phyloP scores from a whole-genome alignment of 2,797 vertebrate genomes.

The Merluccius polli region DNA sequence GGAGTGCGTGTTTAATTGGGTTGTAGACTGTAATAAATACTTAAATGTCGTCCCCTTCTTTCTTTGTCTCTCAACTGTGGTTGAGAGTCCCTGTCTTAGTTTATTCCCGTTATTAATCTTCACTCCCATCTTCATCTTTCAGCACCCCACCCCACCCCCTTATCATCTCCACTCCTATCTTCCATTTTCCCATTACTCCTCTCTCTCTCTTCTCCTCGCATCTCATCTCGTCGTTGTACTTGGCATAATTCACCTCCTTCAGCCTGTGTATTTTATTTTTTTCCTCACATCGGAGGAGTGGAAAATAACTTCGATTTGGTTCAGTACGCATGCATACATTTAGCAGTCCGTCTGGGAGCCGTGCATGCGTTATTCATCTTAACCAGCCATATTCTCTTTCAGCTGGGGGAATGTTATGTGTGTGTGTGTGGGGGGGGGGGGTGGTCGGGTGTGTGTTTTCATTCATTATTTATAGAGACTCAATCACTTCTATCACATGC shows the following conservation, averaged over 20 bases:
- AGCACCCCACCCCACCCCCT: background rate
- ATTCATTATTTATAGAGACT: background rate
- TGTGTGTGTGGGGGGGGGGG: too few relatives aligned
- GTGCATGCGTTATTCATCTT: background rate
- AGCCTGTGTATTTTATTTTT: too few relatives aligned
- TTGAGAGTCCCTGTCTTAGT: background rate
- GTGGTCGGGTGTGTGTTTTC: background rate
- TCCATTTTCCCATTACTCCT: background rate
- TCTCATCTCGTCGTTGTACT: constrained; percentile 14
- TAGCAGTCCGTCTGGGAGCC: background rate
- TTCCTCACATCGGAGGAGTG: background rate
- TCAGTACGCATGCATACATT: background rate
- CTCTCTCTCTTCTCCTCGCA: constrained; percentile 17
- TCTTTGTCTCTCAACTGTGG: background rate
- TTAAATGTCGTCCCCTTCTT: constrained; percentile 13
- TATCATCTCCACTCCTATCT: background rate
- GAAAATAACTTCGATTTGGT: background rate
- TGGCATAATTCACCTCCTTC: background rate
- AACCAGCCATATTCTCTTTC: background rate
- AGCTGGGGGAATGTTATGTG: background rate
- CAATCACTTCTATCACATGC: background rate
- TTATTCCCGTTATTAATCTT: background rate
- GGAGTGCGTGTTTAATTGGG: constrained; percentile 56
- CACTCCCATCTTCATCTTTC: background rate
- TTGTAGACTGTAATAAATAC: constrained; percentile 51